Percentiles rank a stretch among this genome's conserved stretches.
Evolutionary conservation across 2,113 vertebrate genomes (phyloP).

Genomic region (Barbus barbus): DNA sequence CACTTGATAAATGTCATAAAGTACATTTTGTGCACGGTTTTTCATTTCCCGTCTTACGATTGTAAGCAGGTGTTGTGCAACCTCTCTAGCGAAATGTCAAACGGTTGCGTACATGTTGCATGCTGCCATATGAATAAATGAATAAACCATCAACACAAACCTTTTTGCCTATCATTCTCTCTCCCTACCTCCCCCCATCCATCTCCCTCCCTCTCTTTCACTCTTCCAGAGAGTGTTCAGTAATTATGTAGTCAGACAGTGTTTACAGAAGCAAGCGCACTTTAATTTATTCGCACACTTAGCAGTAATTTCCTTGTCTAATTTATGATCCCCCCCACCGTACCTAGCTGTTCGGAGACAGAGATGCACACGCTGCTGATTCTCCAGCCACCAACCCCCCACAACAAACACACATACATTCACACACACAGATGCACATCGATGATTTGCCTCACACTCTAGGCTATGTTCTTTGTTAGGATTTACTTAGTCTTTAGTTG

Average conservation of each 20-base stretch:
- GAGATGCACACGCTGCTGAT: constrained; percentile 45
- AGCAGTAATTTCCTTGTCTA: constrained; percentile 63
- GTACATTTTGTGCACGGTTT: neutral
- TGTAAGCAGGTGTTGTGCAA: constrained; percentile 37
- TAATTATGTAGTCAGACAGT: constrained; percentile 66
- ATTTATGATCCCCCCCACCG: constrained; percentile 54
- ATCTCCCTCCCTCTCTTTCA: constrained; percentile 8
- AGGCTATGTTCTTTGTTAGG: neutral
- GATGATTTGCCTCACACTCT: too few species aligned
- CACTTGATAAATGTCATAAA: constrained; percentile 13
- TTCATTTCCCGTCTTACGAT: neutral
- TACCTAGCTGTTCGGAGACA: constrained; percentile 43
- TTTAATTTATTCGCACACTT: constrained; percentile 69
- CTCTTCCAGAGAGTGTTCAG: constrained; percentile 53
- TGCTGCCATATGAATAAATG: constrained; percentile 3
- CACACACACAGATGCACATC: constrained; percentile 7
- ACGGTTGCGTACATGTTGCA: neutral
- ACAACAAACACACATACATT: neutral
- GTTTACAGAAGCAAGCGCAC: constrained; percentile 64
- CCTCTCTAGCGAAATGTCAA: constrained; percentile 28
- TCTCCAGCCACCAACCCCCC: constrained; percentile 29
- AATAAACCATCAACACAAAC: constrained; percentile 29
- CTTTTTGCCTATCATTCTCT: constrained; percentile 23
- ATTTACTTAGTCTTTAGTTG: neutral
- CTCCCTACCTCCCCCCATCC: constrained; percentile 29